A percentile compares a stretch with the other conserved stretches of the same genome.
Conservation (phyloP, 2,113 vertebrate species). For the Pampusana beccarii region DNA sequence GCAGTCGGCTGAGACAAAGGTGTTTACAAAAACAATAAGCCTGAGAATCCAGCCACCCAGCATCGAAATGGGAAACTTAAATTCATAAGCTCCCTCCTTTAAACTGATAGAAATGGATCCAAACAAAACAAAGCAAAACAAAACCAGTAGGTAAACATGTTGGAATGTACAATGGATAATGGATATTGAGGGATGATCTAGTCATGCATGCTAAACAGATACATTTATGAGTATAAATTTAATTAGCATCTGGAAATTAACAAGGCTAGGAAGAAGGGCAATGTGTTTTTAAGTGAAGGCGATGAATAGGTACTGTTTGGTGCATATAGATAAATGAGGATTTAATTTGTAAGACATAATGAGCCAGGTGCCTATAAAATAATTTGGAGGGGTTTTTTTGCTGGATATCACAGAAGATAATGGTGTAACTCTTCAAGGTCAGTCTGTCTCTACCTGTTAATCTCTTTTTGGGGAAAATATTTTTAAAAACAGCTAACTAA, state of each 20-base stretch:
- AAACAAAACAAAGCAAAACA: constrained; percentile 70
- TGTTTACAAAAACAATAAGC: constrained; percentile 63
- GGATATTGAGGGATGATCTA: constrained; percentile 71
- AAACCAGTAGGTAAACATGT: constrained; percentile 67
- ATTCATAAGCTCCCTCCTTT: constrained; percentile 56
- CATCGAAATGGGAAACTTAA: constrained; percentile 63
- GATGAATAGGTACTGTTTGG: constrained; percentile 72
- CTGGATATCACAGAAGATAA: constrained; percentile 51
- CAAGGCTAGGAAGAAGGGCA: constrained; percentile 78
- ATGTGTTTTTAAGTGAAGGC: constrained; percentile 77
- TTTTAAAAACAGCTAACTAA: constrained; percentile 18
- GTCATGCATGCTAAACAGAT: constrained; percentile 76
- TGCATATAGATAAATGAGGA: constrained; percentile 75
- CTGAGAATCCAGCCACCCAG: constrained; percentile 23
- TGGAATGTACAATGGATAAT: constrained; percentile 70
- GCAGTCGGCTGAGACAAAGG: constrained; percentile 53
- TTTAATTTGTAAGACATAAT: constrained; percentile 73
- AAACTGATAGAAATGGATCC: constrained; percentile 59
- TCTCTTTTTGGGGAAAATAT: constrained; percentile 43
- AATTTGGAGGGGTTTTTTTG: constrained; percentile 29
- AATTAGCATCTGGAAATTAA: constrained; percentile 81
- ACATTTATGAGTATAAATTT: constrained; percentile 78
- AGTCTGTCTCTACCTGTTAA: background rate
- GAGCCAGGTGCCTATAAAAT: constrained; percentile 71
- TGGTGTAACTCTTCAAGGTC: constrained; percentile 61